These are phyloP conservation scores for Xestia c-nigrum DNA, from an alignment of 2,888 invertebrate species.

Conservation along the genomic window DNA sequence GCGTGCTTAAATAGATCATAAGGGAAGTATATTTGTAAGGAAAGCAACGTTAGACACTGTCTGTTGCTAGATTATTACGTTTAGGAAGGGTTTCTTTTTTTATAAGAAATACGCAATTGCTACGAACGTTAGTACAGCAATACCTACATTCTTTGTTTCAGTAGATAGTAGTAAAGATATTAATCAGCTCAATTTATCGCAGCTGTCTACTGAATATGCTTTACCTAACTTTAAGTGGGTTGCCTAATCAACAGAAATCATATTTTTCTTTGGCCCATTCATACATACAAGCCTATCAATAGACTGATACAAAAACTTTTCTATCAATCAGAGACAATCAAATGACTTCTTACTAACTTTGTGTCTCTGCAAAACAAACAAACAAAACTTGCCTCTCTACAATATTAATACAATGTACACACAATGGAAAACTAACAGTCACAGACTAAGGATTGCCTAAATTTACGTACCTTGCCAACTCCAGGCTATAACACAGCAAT, in stretches of 20 bases:
- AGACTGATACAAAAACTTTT: slow-evolving; percentile 13
- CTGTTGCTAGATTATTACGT: neutral
- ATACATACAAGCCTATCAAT: neutral
- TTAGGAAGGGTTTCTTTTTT: neutral
- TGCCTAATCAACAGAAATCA: neutral
- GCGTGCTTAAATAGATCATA: neutral
- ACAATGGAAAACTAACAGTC: slow-evolving; percentile 31
- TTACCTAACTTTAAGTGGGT: neutral
- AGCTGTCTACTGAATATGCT: neutral
- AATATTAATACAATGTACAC: slow-evolving; percentile 40
- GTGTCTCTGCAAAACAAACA: slow-evolving; percentile 7
- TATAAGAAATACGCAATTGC: neutral
- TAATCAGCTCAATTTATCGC: neutral
- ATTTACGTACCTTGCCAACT: slow-evolving; percentile 47
- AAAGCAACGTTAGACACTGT: neutral
- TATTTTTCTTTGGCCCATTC: neutral
- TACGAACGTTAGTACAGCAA: neutral
- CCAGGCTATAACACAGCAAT: slow-evolving; percentile 58
- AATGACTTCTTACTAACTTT: neutral
- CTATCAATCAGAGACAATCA: slow-evolving; percentile 4
- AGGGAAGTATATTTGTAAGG: neutral
- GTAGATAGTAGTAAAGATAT: neutral
- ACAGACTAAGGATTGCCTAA: slow-evolving; percentile 25
- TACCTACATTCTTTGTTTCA: neutral
- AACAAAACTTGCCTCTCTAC: slow-evolving; percentile 48